phyloP scores from a whole-genome alignment of 1,140 invertebrate genomes.

The Papilio polytes region DNA sequence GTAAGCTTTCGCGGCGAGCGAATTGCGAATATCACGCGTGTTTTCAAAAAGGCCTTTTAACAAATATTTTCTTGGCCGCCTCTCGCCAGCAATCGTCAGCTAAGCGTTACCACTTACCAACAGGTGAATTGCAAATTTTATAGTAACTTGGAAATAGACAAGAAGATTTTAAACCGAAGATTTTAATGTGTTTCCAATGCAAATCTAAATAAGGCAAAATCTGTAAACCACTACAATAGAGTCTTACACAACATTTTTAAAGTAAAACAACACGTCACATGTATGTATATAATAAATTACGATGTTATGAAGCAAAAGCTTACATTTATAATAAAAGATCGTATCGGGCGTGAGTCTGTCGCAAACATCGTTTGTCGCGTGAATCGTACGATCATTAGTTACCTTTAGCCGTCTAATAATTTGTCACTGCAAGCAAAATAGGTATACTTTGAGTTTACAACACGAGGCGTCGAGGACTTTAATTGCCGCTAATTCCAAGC shows the following conservation, averaged over 20 bases:
- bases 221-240: background rate
- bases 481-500: conserved; percentile 8
- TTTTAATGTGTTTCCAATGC: background rate
- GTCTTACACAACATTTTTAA: background rate
- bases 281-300: background rate
- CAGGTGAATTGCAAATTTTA: background rate
- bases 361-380: background rate
- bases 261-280: background rate
- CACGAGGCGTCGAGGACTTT: conserved; percentile 7
- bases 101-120: background rate
- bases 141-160: background rate
- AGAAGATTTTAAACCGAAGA: background rate
- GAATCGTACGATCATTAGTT: background rate
- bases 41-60: background rate
- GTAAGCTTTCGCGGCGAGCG: background rate
- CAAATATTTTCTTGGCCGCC: background rate
- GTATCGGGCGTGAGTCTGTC: background rate
- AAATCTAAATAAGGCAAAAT: background rate
- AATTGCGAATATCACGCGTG: background rate
- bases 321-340: conserved; percentile 1
- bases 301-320: background rate
- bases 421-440: conserved; percentile 18
- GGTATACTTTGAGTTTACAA: background rate
- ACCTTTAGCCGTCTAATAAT: conserved; percentile 18
- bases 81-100: background rate